Evolutionary conservation across 1,140 invertebrate species (phyloP).

Genomic region (Neelides sp.): DNA sequence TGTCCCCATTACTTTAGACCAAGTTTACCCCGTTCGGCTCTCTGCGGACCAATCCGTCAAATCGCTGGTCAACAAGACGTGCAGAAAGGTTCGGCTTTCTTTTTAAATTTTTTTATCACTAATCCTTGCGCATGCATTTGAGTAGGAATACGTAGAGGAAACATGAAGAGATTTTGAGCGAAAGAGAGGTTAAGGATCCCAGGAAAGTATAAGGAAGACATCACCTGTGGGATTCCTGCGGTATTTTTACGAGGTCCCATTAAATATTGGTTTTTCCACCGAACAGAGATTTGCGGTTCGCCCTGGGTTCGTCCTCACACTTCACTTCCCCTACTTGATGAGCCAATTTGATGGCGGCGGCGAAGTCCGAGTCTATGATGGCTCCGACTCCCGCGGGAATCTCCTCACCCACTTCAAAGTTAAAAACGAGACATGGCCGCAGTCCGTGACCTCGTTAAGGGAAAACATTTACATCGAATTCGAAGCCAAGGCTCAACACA

Average conservation of each 20-base stretch:
- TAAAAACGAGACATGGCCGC: constrained; percentile 65
- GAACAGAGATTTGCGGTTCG: constrained; percentile 57
- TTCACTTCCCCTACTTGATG: constrained; percentile 65
- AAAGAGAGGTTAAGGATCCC: not conserved
- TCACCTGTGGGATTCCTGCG: too few relatives aligned
- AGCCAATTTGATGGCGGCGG: constrained; percentile 60
- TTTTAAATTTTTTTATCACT: too few relatives aligned
- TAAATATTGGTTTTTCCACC: too few relatives aligned
- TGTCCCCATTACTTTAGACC: constrained; percentile 60
- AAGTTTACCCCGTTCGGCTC: constrained; percentile 66
- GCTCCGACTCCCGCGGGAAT: constrained; percentile 51
- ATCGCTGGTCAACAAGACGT: constrained; percentile 49
- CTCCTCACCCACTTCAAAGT: constrained; percentile 53
- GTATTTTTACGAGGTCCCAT: too few relatives aligned
- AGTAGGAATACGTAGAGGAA: too few relatives aligned
- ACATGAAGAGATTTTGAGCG: not conserved
- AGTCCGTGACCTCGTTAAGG: constrained; percentile 64
- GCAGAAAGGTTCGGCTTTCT: constrained; percentile 47
- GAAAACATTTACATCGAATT: constrained; percentile 66
- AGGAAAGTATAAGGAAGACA: too few relatives aligned
- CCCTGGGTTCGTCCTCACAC: constrained; percentile 62
- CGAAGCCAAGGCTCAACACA: constrained; percentile 50
- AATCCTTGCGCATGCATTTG: too few relatives aligned
- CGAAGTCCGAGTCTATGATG: constrained; percentile 62
- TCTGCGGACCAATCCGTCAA: constrained; percentile 62